Conservation (phyloP, 2,797 vertebrate genomes). For the Peromyscus nudipes region DNA sequence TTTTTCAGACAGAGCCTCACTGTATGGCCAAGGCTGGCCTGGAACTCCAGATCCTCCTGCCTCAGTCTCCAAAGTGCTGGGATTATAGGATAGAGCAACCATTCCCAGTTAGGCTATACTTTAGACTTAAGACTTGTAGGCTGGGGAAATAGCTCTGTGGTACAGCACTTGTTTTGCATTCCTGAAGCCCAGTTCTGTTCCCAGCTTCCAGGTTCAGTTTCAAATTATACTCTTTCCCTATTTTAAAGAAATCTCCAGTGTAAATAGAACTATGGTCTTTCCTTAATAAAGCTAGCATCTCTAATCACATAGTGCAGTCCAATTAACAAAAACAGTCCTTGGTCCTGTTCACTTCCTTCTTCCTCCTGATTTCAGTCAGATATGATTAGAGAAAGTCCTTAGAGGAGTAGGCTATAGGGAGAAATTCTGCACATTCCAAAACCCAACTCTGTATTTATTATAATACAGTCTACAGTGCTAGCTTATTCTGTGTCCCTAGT, state of each 20-base stretch:
- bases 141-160: background rate
- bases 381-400: constrained; percentile 13
- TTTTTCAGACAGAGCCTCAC: background rate
- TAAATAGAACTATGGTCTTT: constrained; percentile 27
- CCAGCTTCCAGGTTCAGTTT: background rate
- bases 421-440: background rate
- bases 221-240: constrained; percentile 18
- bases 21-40: background rate
- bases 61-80: background rate
- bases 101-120: background rate
- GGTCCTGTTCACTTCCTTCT: background rate
- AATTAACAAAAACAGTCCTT: background rate
- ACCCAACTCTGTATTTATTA: background rate
- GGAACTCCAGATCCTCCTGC: background rate
- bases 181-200: background rate
- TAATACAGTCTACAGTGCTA: background rate
- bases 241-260: constrained; percentile 44
- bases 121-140: background rate
- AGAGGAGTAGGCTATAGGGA: background rate
- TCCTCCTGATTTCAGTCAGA: constrained; percentile 2
- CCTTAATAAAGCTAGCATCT: background rate
- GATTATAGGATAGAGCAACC: background rate
- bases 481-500: background rate
- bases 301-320: background rate
- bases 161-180: background rate